phyloP scores from a whole-genome alignment of 2,113 vertebrate species.

The Cyanocitta stelleri region DNA sequence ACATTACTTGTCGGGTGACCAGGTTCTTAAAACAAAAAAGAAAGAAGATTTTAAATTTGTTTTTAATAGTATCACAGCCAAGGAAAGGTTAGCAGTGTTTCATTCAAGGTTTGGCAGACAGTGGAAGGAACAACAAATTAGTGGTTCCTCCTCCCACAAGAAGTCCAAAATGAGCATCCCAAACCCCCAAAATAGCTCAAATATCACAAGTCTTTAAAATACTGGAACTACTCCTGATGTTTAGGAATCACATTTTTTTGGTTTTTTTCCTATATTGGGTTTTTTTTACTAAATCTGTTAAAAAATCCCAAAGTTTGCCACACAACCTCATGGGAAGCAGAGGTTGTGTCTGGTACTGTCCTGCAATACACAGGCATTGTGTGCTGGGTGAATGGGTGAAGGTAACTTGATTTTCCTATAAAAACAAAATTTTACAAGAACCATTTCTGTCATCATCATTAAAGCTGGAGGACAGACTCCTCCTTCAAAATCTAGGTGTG shows the following conservation, averaged over 20 bases:
- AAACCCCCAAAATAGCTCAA: background rate
- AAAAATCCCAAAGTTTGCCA: background rate
- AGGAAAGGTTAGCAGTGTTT: background rate
- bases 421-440: background rate
- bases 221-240: background rate
- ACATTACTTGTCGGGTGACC: background rate
- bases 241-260: background rate
- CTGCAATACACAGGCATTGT: background rate
- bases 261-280: background rate
- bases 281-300: background rate
- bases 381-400: background rate
- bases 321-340: background rate
- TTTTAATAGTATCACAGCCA: background rate
- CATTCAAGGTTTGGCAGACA: background rate
- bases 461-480: background rate
- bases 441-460: background rate
- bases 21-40: background rate
- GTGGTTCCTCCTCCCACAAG: background rate
- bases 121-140: background rate
- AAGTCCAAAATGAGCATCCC: background rate
- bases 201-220: background rate
- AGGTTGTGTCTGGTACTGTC: background rate
- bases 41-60: background rate
- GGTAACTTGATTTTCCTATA: background rate
- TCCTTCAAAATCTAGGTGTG: background rate